Conservation (phyloP, 2,113 vertebrate genomes). For the Leucopternis melanops region DNA sequence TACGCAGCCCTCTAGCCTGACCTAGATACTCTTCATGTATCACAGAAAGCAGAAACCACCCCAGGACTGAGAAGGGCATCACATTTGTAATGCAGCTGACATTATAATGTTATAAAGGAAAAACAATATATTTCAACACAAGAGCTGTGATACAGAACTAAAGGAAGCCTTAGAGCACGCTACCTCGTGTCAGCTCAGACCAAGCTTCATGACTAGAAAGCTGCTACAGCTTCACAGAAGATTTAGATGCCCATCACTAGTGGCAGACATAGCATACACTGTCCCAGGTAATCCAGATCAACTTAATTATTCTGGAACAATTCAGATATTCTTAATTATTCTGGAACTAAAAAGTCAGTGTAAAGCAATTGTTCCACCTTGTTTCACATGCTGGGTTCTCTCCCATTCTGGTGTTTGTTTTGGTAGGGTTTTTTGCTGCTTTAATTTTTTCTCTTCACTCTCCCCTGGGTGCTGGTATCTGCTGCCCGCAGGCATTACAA, state of each 20-base stretch:
- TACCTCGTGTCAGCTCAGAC: background rate
- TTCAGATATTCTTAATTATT: background rate
- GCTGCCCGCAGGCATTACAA: too few species aligned
- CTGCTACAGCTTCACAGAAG: background rate
- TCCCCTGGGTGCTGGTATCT: too few species aligned
- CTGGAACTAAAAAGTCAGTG: background rate
- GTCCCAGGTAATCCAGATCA: background rate
- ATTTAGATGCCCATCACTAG: background rate
- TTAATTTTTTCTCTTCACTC: background rate
- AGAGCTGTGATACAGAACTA: background rate
- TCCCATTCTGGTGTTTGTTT: background rate
- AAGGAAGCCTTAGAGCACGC: background rate
- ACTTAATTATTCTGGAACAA: background rate
- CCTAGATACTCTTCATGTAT: background rate
- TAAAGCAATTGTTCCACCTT: background rate
- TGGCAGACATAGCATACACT: background rate
- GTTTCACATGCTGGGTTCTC: background rate
- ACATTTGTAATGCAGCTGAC: background rate
- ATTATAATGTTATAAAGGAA: background rate
- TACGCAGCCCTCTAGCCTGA: background rate
- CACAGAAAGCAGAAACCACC: background rate
- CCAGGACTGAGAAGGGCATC: background rate
- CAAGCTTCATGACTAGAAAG: background rate
- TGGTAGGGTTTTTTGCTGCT: background rate
- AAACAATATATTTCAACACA: background rate